Evolutionary conservation across 2,888 invertebrate genomes (phyloP).

Genomic region (Drosophila quinaria): DNA sequence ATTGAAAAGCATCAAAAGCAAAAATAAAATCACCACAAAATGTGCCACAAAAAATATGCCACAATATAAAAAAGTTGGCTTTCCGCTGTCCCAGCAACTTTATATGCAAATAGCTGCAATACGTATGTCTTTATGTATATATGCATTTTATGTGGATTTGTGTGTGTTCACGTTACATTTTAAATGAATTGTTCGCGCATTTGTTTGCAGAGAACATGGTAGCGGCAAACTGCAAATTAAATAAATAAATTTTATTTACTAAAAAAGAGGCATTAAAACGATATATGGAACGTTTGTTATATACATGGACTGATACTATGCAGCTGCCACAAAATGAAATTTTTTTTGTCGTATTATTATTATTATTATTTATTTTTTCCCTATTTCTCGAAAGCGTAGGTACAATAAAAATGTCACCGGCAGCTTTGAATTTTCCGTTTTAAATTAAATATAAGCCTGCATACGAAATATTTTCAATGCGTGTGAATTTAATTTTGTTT

Average conservation of each 20-base stretch:
- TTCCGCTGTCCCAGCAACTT: constrained; percentile 63
- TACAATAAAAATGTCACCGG: constrained; percentile 73
- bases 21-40: constrained; percentile 53
- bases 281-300: constrained; percentile 30
- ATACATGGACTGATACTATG: constrained; percentile 37
- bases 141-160: constrained; percentile 8
- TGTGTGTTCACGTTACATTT: constrained; percentile 58
- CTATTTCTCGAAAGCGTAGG: constrained; percentile 3
- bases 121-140: constrained; percentile 7
- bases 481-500: constrained; percentile 40
- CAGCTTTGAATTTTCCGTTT: constrained; percentile 60
- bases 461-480: constrained; percentile 40
- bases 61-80: constrained; percentile 63
- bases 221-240: constrained; percentile 67
- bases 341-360: constrained; percentile 49
- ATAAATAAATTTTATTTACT: constrained; percentile 69
- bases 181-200: constrained; percentile 75
- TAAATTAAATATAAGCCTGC: constrained; percentile 61
- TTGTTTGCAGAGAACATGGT: constrained; percentile 63
- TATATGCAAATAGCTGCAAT: constrained; percentile 59
- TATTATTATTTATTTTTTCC: constrained; percentile 5
- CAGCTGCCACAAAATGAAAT: constrained; percentile 63
- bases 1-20: constrained; percentile 33
- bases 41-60: constrained; percentile 62
- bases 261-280: constrained; percentile 55